Evolutionary conservation across 2,113 vertebrate species (phyloP), one percentile per base, ranked within the genome.

Genomic region (Tetraodon nigroviridis): DNA sequence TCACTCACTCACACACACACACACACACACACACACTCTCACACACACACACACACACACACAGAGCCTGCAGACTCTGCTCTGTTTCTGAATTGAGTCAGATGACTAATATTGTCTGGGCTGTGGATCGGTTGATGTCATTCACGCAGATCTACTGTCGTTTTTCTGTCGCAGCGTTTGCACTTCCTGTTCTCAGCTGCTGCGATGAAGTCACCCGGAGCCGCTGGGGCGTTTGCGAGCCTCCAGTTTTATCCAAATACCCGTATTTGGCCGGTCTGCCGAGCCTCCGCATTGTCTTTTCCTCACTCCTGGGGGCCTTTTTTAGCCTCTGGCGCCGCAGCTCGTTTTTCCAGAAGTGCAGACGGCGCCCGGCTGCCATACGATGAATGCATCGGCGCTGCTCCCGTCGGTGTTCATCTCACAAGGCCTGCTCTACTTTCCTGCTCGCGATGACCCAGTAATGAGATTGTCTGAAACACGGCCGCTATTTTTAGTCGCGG

Each of bases 401-500:
- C 50, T 75, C 68, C 71, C 51, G 22, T 69, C 68, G 58, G 41
- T 63, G 56, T 63, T 56, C 55, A 75, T 79, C 75, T 84, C 63
- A 24, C 37, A 70, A 80, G 80, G 77, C 66, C 2, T 48, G 73
- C 51, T 77, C 80, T 57, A 84, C 80, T 86, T 86, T 87, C 4
- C 73, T 75, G 51, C 71, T 68, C 61, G 19, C 61, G 19, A 51
- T 80, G 71, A 83, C 71, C 79, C 58, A 75, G 19, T 81, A 81
- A 78, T 74, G 62, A 65, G 48, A 77, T 67, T 67, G 75, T 82
- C 76, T 71, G 68, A 65, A 50, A 62, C 69, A 67, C 15, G 61
- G 47, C 62, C 21, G 48, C 71, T 86, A 86, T 82, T 81, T 89
- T 85, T 82, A 84, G 66, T 16, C 62, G 57, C 55, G 51, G 45